Evolutionary conservation across 2,113 vertebrate species (phyloP).

Genomic region (Phocoena sinus): DNA sequence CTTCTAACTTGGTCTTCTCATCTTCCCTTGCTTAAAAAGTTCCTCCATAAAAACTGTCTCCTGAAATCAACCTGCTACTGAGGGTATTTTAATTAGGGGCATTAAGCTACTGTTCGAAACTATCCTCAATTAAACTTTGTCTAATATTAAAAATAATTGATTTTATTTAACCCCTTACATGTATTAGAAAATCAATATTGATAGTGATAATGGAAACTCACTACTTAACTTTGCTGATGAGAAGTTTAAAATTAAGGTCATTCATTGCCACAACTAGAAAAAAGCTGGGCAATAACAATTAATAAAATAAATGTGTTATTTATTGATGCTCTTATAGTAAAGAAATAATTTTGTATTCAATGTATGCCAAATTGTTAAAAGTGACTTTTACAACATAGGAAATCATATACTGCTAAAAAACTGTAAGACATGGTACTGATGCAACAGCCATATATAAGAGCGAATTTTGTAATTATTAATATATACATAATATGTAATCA

Average conservation of each 20-base stretch:
- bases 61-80: not conserved
- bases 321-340: not conserved
- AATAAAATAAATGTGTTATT: not conserved
- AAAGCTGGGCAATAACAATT: not conserved
- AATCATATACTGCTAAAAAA: not conserved
- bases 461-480: not conserved
- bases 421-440: not conserved
- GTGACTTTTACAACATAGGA: not conserved
- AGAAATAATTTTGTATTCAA: not conserved
- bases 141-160: conserved; percentile 32
- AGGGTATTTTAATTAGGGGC: not conserved
- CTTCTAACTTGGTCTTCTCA: not conserved
- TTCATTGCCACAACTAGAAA: conserved; percentile 5
- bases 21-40: not conserved
- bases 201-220: conserved; percentile 10
- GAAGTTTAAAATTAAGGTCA: conserved; percentile 25
- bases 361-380: not conserved
- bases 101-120: not conserved
- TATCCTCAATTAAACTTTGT: not conserved
- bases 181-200: conserved; percentile 51
- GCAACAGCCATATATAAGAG: not conserved
- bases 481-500: not conserved
- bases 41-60: not conserved
- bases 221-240: not conserved
- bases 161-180: conserved; percentile 41